These are phyloP conservation scores for Bucco capensis DNA, from an alignment of 2,113 vertebrate genomes.

Conservation along the genomic window DNA sequence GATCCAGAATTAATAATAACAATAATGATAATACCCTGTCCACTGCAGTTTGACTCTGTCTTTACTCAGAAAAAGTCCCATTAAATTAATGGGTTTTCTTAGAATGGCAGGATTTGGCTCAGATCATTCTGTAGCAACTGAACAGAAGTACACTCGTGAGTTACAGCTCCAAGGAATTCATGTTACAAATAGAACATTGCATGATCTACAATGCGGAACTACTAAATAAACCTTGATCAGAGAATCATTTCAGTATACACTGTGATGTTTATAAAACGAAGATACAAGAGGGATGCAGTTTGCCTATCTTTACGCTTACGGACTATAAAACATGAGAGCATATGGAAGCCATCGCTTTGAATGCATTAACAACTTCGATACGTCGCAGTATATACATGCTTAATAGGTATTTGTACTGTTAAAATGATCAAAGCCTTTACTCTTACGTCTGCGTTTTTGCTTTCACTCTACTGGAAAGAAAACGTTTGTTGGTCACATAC, in stretches of 20 bases:
- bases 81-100: not conserved
- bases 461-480: constrained; percentile 18
- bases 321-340: constrained; percentile 55
- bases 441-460: not conserved
- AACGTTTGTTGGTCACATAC: constrained; percentile 6
- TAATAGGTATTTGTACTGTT: constrained; percentile 31
- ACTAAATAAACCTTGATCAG: not conserved
- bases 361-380: constrained; percentile 40
- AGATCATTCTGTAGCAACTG: constrained; percentile 60
- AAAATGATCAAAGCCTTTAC: constrained; percentile 40
- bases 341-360: constrained; percentile 57
- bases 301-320: constrained; percentile 21
- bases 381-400: constrained; percentile 48
- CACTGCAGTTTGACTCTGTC: constrained; percentile 1
- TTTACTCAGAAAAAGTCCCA: constrained; percentile 10
- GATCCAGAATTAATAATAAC: constrained; percentile 39
- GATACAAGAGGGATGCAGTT: constrained; percentile 21
- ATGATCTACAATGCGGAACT: not conserved
- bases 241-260: not conserved
- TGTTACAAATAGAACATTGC: constrained; percentile 34
- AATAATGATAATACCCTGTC: not conserved
- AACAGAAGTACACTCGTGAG: constrained; percentile 49
- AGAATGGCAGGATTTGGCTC: constrained; percentile 2
- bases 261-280: not conserved
- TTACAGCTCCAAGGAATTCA: constrained; percentile 57